These are phyloP conservation scores for Salminus brasiliensis DNA, from an alignment of 2,113 vertebrate species.

Conservation along the genomic window DNA sequence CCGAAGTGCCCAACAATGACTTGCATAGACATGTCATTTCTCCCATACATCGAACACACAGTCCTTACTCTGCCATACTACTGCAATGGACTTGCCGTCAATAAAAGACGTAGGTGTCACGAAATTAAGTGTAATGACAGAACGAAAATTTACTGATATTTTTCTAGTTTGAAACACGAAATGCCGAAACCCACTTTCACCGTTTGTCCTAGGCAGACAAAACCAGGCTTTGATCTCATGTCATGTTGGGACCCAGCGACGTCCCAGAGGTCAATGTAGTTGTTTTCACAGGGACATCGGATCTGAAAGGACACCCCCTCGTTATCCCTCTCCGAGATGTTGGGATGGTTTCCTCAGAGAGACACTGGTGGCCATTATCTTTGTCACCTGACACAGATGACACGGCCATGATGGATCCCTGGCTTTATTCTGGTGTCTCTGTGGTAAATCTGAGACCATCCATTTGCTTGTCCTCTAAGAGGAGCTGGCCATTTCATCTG, in stretches of 20 bases:
- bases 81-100: no score
- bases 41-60: no score
- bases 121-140: no score
- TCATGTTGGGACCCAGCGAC: conserved; percentile 49
- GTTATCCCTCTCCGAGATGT: conserved; percentile 50
- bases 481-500: conserved; percentile 60
- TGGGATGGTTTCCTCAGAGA: conserved; percentile 30
- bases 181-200: background rate
- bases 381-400: conserved; percentile 60
- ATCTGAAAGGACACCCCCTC: conserved; percentile 55
- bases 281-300: conserved; percentile 48
- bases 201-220: conserved; percentile 27
- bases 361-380: conserved; percentile 61
- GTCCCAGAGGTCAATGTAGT: conserved; percentile 43
- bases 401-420: conserved; percentile 50
- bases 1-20: no score
- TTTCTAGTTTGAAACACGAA: conserved; percentile 2
- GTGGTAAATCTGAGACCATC: conserved; percentile 67
- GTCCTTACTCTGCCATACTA: no score
- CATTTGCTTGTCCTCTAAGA: conserved; percentile 67
- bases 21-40: no score
- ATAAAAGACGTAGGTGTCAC: no score
- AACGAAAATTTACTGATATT: no score
- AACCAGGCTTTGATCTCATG: conserved; percentile 37
- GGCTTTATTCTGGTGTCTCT: conserved; percentile 57